These are phyloP conservation scores for Chlorops oryzae DNA, from an alignment of 1,140 invertebrate genomes.

Conservation along the genomic window DNA sequence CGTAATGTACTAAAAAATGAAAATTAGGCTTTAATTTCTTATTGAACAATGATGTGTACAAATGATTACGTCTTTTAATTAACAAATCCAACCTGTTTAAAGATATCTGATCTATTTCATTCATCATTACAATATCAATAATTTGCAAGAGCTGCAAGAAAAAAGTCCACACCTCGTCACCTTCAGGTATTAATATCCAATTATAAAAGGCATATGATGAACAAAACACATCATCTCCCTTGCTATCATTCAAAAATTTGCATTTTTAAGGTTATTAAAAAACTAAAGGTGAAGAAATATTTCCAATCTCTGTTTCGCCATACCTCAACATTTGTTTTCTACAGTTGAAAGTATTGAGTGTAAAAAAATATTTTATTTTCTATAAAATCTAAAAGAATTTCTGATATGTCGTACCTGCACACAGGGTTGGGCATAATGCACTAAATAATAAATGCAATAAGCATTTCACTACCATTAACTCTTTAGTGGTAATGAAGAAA, in stretches of 20 bases:
- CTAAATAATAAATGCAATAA: no score
- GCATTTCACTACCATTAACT: no score
- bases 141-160: conserved; percentile 1
- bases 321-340: conserved; percentile 5
- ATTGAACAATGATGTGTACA: conserved; percentile 4
- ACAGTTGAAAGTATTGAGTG: conserved; percentile 2
- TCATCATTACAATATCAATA: not conserved
- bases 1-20: conserved; percentile 7
- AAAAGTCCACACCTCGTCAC: not conserved
- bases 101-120: not conserved
- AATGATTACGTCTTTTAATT: not conserved
- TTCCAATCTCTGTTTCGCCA: not conserved
- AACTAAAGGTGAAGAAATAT: not conserved
- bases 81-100: not conserved
- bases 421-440: no score
- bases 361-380: not conserved
- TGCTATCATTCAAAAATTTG: not conserved
- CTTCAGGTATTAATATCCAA: conserved; percentile 1
- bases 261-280: not conserved
- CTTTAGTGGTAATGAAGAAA: no score
- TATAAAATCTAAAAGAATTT: not conserved
- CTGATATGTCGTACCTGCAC: not conserved
- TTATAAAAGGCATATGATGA: not conserved
- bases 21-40: conserved; percentile 6
- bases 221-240: conserved; percentile 3